Base-by-base conservation (phyloP, 2,797 vertebrate species). In the Danio albolineatus region DNA sequence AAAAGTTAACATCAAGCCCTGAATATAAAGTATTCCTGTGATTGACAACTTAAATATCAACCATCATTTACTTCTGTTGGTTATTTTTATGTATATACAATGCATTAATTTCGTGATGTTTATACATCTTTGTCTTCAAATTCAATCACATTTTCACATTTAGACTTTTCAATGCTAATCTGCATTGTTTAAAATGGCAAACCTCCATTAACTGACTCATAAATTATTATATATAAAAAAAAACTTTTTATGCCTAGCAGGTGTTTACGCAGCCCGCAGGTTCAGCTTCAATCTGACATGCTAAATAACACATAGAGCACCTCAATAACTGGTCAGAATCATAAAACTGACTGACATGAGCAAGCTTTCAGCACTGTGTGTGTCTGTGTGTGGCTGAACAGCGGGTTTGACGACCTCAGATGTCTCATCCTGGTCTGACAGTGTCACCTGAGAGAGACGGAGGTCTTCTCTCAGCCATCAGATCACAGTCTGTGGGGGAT, bases 391-490 rank as follows among this genome's bases (percentile, higher is more conserved):
- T 44, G 76, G 43, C 17, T 38, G 57, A 72, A 64, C 69, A 79
- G 17, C 39, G 56, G 57, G 10, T 44, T 16, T 44, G 10, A 44
- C 0, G 16, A 64, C 77, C 69, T 44, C 38, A 61, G n/a, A 54
- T 7, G 41, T 70, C 44, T 70, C 13, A 49, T 60, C n/a, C 41
- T 10, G 41, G 39, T 38, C 51, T 69, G 64, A 51, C 59, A 44
- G 12, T 8, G 73, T 71, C 51, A 72, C 59, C 59, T 83, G 66
- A 79, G 70, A 71, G 48, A 53, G 64, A 70, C 74, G 43, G 36
- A 65, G 39, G 39, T 5, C 13, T 69, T 79, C 28, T 1, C 54
- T 73, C 62, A 64, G 17, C 28, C 39, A 10, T 80, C 56, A 43
- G 75, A 60, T 73, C 73, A 82, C 21, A 7, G 12, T 70, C 17